These are phyloP conservation scores for Sternotherus odoratus DNA, from an alignment of 2,797 vertebrate genomes.

Conservation along the genomic window DNA sequence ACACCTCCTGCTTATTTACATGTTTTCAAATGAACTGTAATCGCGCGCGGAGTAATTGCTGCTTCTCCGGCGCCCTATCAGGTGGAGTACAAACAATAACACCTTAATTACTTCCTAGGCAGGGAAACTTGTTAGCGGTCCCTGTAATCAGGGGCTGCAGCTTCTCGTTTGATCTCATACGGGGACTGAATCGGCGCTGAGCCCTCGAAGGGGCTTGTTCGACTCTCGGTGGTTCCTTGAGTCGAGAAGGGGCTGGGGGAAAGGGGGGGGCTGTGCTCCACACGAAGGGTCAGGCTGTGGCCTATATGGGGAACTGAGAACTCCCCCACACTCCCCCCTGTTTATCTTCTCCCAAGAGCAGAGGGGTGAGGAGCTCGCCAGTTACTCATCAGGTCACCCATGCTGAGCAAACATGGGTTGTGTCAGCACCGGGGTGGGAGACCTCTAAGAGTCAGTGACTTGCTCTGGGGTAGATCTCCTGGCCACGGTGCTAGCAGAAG, in stretches of 20 bases:
- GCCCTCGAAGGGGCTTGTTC: neutral
- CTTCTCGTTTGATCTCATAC: neutral
- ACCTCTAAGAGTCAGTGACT: neutral
- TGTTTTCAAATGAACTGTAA: slow-evolving; percentile 8
- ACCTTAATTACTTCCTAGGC: slow-evolving; percentile 28
- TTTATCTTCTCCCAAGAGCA: neutral
- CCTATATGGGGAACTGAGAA: neutral
- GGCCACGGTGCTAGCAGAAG: neutral
- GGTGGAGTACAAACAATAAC: slow-evolving; percentile 20
- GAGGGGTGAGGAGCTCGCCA: neutral
- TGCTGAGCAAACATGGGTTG: neutral
- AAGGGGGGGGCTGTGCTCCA: neutral
- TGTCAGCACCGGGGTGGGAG: neutral
- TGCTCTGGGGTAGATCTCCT: neutral
- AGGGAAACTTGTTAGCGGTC: neutral
- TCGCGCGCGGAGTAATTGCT: slow-evolving; percentile 8
- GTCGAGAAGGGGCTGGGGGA: neutral
- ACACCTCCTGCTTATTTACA: slow-evolving; percentile 16
- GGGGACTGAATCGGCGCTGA: neutral
- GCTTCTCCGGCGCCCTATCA: neutral
- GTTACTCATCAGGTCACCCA: too few relatives aligned
- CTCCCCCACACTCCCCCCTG: neutral
- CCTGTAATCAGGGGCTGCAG: neutral
- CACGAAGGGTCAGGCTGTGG: neutral
- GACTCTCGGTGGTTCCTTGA: neutral